Conservation (phyloP, 2,797 vertebrate genomes). For the Lagocephalus sceleratus region DNA sequence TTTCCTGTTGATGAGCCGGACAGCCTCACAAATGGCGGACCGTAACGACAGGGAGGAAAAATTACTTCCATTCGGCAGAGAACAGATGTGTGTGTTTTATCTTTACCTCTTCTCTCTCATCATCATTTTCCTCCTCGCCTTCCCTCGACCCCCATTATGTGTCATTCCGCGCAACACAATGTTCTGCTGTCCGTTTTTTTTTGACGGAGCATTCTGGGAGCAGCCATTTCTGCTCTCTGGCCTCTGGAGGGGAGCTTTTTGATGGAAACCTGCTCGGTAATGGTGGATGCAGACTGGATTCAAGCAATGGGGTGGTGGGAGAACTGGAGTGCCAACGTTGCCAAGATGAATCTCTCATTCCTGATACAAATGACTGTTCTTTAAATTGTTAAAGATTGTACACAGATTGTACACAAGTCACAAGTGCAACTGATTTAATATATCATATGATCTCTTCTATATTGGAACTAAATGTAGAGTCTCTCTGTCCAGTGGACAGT, state of each 20-base stretch:
- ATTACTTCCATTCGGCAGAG: slow-evolving; percentile 37
- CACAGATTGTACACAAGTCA: no score
- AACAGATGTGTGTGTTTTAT: not conserved
- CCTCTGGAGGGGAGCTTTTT: slow-evolving; percentile 24
- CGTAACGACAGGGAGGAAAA: slow-evolving; percentile 25
- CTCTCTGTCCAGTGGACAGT: no score
- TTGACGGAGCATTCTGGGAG: slow-evolving; percentile 27
- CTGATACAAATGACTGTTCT: no score
- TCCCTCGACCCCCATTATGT: slow-evolving; percentile 3
- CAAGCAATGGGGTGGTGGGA: not conserved
- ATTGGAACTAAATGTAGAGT: no score
- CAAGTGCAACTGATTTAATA: no score
- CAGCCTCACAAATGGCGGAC: slow-evolving; percentile 39
- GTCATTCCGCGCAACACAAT: slow-evolving; percentile 54
- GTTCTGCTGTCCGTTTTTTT: slow-evolving; percentile 54
- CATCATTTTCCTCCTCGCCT: not conserved
- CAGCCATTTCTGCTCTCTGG: slow-evolving; percentile 8
- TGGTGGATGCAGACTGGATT: slow-evolving; percentile 14
- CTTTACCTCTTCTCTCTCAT: slow-evolving; percentile 20
- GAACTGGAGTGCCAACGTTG: no score
- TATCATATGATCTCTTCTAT: no score
- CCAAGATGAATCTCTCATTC: no score
- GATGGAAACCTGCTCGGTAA: slow-evolving; percentile 52
- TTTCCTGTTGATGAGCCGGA: slow-evolving; percentile 19
- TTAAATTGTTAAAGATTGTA: no score